Percentiles rank a stretch among this genome's conserved stretches.
Evolutionary conservation across 2,888 invertebrate species (phyloP).

Genomic region (Neoscelio sp.): DNA sequence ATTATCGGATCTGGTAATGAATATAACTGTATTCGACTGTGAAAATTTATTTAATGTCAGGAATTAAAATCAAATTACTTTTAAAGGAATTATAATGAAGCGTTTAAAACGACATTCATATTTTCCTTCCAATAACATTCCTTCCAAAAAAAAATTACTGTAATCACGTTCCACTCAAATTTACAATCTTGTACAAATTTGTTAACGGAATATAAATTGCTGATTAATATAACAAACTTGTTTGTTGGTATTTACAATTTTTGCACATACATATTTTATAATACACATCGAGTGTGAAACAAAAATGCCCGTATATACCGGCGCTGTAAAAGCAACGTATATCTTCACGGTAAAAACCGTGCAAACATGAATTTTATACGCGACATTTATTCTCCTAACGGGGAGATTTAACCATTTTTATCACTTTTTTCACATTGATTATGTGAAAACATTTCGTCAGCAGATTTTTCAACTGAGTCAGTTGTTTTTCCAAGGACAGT

Average conservation of each 20-base stretch:
- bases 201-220: conserved; percentile 26
- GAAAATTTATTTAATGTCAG: conserved; percentile 8
- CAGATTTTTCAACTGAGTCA: background rate
- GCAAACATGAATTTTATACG: conserved; percentile 38
- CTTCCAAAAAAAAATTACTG: too few species aligned
- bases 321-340: conserved; percentile 32
- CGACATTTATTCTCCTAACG: conserved; percentile 33
- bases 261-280: conserved; percentile 35
- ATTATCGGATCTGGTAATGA: conserved; percentile 17
- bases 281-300: conserved; percentile 32
- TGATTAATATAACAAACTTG: conserved; percentile 16
- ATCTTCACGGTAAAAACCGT: conserved; percentile 33
- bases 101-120: conserved; percentile 10
- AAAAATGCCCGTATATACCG: conserved; percentile 25
- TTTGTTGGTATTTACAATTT: conserved; percentile 13
- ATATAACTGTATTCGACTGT: background rate
- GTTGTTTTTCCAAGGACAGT: background rate
- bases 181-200: conserved; percentile 3
- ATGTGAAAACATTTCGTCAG: conserved; percentile 15
- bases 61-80: conserved; percentile 1
- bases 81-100: background rate
- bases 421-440: conserved; percentile 34
- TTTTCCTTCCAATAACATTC: background rate
- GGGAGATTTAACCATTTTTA: conserved; percentile 27
- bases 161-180: background rate